These are phyloP conservation scores for human DNA, from an alignment of 2,113 vertebrate genomes.

Conservation along the genomic window GRCh38 chr12:16422501-16423000, in stretches of 20 bases:
- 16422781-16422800: neutral
- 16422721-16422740: neutral
- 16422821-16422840: neutral
- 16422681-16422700: neutral
- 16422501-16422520: neutral
- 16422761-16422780: neutral
- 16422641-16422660: neutral
- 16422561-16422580: neutral
- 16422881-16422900: neutral
- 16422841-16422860: neutral
- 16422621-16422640: neutral
- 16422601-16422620: neutral
- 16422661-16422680: conserved; percentile 12
- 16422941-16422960: neutral
- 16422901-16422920: neutral
- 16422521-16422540: neutral
- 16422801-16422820: neutral
- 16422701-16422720: neutral
- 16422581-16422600: neutral
- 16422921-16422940: neutral
- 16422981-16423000: neutral
- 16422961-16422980: neutral
- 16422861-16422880: neutral
- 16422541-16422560: neutral
- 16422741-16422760: neutral